These are phyloP conservation scores for Sphaeridia pumilis DNA, from an alignment of 2,888 invertebrate species.

Conservation along the genomic window DNA sequence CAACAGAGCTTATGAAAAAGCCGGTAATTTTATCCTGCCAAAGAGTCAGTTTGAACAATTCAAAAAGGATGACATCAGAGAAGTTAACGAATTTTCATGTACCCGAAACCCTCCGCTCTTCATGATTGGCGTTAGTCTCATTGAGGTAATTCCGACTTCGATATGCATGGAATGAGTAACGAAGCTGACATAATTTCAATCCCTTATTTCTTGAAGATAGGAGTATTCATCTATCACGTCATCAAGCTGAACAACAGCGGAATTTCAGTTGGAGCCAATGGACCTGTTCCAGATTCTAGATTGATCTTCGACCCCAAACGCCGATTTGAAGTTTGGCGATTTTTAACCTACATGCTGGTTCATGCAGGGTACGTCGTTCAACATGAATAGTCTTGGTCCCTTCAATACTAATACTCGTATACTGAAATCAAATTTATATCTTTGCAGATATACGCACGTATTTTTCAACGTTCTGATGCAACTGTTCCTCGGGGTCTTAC, in stretches of 20 bases:
- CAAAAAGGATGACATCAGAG: no score
- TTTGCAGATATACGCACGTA: constrained; percentile 65
- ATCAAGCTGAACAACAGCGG: constrained; percentile 39
- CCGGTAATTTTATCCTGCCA: constrained; percentile 43
- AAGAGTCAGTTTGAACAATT: constrained; percentile 57
- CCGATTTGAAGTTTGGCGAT: constrained; percentile 84
- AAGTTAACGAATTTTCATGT: constrained; percentile 84
- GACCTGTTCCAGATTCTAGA: constrained; percentile 63
- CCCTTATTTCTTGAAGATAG: constrained; percentile 39
- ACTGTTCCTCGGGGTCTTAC: constrained; percentile 78
- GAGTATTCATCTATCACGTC: constrained; percentile 46
- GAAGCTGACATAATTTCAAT: background rate
- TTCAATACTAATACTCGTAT: background rate
- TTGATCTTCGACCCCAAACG: constrained; percentile 81
- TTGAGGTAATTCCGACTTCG: constrained; percentile 61
- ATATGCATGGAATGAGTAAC: background rate
- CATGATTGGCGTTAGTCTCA: constrained; percentile 76
- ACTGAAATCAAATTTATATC: constrained; percentile 20
- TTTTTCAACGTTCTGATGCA: constrained; percentile 84
- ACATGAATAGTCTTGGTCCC: background rate
- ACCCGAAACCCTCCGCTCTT: constrained; percentile 74
- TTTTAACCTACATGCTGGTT: constrained; percentile 88
- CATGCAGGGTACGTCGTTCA: constrained; percentile 67
- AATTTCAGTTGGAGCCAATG: constrained; percentile 41
- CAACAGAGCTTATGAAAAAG: constrained; percentile 37